Conservation (phyloP, 2,888 invertebrate species). For the Eilema griseolum region DNA sequence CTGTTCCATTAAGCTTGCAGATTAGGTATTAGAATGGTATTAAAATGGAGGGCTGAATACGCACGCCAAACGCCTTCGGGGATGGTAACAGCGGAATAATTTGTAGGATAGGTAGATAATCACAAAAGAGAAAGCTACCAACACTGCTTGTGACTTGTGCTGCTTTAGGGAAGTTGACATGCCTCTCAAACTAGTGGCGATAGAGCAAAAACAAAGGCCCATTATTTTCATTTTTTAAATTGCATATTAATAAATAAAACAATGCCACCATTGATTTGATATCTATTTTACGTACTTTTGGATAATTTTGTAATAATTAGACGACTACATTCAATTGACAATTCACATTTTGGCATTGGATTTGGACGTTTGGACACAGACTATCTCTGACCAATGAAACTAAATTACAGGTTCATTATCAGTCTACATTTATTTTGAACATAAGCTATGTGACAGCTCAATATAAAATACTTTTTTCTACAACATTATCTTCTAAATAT, state of each 20-base stretch:
- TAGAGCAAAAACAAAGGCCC: conserved; percentile 1
- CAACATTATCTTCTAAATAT: too few relatives aligned
- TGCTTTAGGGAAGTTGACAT: conserved; percentile 18
- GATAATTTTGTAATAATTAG: not conserved
- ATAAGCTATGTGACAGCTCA: too few relatives aligned
- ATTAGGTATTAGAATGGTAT: not conserved
- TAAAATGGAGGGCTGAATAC: not conserved
- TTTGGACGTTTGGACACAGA: too few relatives aligned
- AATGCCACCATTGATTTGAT: not conserved
- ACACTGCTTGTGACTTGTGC: conserved; percentile 53
- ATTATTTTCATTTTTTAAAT: not conserved
- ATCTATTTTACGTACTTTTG: not conserved
- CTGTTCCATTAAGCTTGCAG: not conserved
- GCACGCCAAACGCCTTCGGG: conserved; percentile 49
- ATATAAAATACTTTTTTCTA: too few relatives aligned
- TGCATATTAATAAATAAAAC: not conserved
- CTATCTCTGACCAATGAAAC: too few relatives aligned
- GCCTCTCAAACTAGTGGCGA: not conserved
- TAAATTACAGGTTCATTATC: too few relatives aligned
- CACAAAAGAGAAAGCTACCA: conserved; percentile 55
- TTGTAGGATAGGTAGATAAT: conserved; percentile 57
- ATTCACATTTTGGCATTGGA: not conserved
- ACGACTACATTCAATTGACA: conserved; percentile 1
- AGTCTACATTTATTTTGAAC: too few relatives aligned
- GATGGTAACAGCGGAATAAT: conserved; percentile 60